These are phyloP conservation scores for Geothlypis trichas DNA, from an alignment of 2,113 vertebrate genomes.

Conservation along the genomic window DNA sequence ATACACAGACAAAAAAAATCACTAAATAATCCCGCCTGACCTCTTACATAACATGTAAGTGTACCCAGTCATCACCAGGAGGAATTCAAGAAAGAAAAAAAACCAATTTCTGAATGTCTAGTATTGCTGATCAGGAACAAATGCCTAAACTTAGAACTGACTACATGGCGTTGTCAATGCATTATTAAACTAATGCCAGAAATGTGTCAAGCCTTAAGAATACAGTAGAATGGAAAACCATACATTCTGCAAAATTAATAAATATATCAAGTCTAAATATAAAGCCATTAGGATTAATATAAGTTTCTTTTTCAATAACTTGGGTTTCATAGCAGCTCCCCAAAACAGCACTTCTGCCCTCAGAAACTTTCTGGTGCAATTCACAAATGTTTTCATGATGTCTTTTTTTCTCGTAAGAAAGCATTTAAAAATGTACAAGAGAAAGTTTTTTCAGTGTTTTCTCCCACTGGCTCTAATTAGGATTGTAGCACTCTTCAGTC, in stretches of 20 bases:
- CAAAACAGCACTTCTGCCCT: background rate
- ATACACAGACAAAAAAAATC: background rate
- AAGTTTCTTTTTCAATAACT: background rate
- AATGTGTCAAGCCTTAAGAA: background rate
- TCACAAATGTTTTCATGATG: background rate
- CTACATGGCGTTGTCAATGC: background rate
- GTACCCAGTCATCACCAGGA: background rate
- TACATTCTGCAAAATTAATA: background rate
- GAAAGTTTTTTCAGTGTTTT: background rate
- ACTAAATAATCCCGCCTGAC: background rate
- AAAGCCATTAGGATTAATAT: background rate
- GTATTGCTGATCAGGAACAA: background rate
- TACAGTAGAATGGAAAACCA: background rate
- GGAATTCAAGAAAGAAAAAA: background rate
- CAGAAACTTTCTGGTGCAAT: background rate
- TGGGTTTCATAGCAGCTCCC: background rate
- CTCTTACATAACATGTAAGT: background rate
- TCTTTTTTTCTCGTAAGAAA: background rate
- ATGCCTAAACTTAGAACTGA: background rate
- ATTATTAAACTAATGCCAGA: background rate
- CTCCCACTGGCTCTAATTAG: background rate
- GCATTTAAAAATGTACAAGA: background rate
- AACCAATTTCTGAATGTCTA: background rate
- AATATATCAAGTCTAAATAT: background rate
- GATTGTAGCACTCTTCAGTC: background rate